These are phyloP conservation scores for Pseudococcus longispinus DNA, from an alignment of 2,888 invertebrate genomes.

Conservation along the genomic window DNA sequence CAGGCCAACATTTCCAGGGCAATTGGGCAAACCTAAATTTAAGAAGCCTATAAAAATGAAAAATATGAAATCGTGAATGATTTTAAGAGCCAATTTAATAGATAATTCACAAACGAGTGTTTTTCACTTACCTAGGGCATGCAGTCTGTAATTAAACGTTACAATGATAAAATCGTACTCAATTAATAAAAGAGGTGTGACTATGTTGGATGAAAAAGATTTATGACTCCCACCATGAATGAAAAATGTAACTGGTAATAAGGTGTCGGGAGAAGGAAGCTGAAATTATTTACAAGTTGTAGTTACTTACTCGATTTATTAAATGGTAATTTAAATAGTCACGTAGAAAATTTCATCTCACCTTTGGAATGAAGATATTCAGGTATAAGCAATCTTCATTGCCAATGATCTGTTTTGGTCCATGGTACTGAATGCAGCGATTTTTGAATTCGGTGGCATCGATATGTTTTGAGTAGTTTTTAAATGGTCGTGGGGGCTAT, in stretches of 20 bases:
- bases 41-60: constrained; percentile 70
- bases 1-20: constrained; percentile 91
- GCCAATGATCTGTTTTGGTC: neutral
- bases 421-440: neutral
- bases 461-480: neutral
- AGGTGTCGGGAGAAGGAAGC: neutral
- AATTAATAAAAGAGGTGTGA: constrained; percentile 89
- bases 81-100: neutral
- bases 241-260: constrained; percentile 81
- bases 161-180: constrained; percentile 90
- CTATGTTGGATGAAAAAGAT: constrained; percentile 88
- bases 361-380: constrained; percentile 85
- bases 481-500: neutral
- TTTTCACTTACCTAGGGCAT: constrained; percentile 74
- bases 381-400: constrained; percentile 78
- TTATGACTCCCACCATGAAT: constrained; percentile 93
- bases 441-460: neutral
- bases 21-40: constrained; percentile 78
- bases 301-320: neutral
- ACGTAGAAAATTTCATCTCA: neutral
- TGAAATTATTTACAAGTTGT: neutral
- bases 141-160: constrained; percentile 93
- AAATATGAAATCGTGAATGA: neutral
- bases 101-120: neutral
- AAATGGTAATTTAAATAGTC: neutral